Evolutionary conservation across 2,797 vertebrate species (phyloP), one percentile per base, ranked within the genome.

Genomic region (Lepilemur ruficaudatus): DNA sequence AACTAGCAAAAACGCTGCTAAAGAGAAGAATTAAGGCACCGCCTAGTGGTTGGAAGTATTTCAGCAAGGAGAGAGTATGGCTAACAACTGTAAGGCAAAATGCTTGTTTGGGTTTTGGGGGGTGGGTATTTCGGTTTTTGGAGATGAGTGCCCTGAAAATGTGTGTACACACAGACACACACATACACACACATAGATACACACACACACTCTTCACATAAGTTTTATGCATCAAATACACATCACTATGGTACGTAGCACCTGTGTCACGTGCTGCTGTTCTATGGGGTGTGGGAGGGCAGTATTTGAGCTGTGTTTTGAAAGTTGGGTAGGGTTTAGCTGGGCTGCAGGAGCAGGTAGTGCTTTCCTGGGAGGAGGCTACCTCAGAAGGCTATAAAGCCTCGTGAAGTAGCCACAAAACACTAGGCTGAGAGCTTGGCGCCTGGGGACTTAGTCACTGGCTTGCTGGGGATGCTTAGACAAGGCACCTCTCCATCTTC

Each of bases 11-110:
- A 20, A n/a, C 1, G 5, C 41, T 15, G 83, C 86, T 59, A 1
- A 86, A 92, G 0, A 59, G 69, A 96, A 98, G 98, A 35, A 81
- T 96, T 32, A 90, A 97, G 83, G 95, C 97, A 80, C 80, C 98
- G 57, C 97, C 98, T 98, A 96, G 98, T 97, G 98, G 95, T 6
- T 22, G 30, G 25, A 73, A 41, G 15, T 46, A 50, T 96, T 87
- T 89, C 32, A 72, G 69, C 93, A 89, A 46, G 67, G 32, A 89
- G 15, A 57, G 48, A 85, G 15, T 13, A 13, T 0, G 22, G 76
- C 35, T 52, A 20, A 25, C 30, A 13, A 25, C 38, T 23, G 8
- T 0, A 30, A 12, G 25, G 48, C 23, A 30, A 2, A 25, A 20
- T 6, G 17, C 15, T 41, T 46, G 13, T 69, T 35, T 22, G 14